Base-by-base conservation (phyloP, 1,140 invertebrate species). In the Laodelphax striatellus region DNA sequence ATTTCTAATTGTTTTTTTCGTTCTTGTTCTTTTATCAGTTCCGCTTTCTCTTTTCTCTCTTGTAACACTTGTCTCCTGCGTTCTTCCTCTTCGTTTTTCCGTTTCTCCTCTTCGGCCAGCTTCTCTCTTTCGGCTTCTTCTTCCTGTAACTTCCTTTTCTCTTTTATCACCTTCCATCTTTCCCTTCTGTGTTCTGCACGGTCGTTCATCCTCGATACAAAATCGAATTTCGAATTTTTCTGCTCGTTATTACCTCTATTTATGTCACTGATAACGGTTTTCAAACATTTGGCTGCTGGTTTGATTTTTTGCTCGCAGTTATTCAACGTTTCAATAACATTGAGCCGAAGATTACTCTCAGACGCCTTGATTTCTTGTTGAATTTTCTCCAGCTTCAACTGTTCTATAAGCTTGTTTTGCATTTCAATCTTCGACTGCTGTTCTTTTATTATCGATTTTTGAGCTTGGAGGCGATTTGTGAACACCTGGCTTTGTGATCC, bases 11-110 rank as follows among this genome's bases (percentile, higher is more conserved):
- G 24, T 42, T 41, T 28, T 19, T 24, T 57, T 13, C 13, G 17
- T 17, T 61, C 60, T 41, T 56, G 19, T 4, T 50, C 55, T 9
- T 13, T 50, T 24, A 52, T 55, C 16, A 41, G 5, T 17, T 22
- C 52, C 8, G 52, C 4, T 11, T 61, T 61, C 17, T 61, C 60
- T 24, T 55, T 42, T 5, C 41, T 55, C 19, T 57, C 60, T 2
- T 56, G 28, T 42, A 61, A 21, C 3, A 24, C 22, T 46, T 52
- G 28, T 8, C 54, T 42, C 41, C 50, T 57, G 14, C 16, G 22
- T 17, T 52, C 55, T 55, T 56, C 55, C 28, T 57, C 41, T 57
- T 61, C 60, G 11, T 16, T 56, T 16, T 16, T 4, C 5, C 22
- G 52, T 13, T 57, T 61, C 17, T 61, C 43, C 21, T 61, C 21